phyloP scores from a whole-genome alignment of 1,140 invertebrate species.

The Leptopilina boulardi region DNA sequence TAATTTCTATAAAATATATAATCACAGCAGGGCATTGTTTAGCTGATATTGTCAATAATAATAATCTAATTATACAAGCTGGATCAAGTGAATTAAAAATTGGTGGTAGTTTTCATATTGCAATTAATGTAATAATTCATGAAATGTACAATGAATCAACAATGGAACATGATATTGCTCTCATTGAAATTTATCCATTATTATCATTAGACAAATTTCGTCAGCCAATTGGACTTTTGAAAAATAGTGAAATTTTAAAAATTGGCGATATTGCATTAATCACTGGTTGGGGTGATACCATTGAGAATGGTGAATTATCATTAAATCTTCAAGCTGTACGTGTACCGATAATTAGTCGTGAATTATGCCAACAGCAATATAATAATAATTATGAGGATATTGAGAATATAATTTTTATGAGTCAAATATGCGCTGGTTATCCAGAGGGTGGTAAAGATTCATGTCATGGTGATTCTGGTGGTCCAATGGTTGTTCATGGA shows the following conservation, averaged over 20 bases:
- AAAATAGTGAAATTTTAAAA: constrained; percentile 47
- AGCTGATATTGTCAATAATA: constrained; percentile 74
- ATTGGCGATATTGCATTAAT: constrained; percentile 59
- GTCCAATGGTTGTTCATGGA: constrained; percentile 65
- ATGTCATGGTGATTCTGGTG: constrained; percentile 75
- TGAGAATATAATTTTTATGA: constrained; percentile 50
- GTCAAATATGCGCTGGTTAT: constrained; percentile 74
- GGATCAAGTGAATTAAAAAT: constrained; percentile 68
- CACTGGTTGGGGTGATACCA: constrained; percentile 70
- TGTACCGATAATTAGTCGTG: constrained; percentile 57
- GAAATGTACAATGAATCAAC: constrained; percentile 62
- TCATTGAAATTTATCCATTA: constrained; percentile 67
- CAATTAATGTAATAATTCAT: constrained; percentile 72
- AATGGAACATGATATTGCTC: constrained; percentile 76
- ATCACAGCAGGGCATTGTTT: constrained; percentile 81
- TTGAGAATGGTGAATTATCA: not conserved
- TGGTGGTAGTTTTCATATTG: constrained; percentile 63
- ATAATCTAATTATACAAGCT: constrained; percentile 62
- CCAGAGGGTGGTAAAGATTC: constrained; percentile 73
- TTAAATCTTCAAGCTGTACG: constrained; percentile 50
- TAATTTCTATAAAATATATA: constrained; percentile 76
- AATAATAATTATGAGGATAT: too few relatives aligned
- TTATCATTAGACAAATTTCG: constrained; percentile 52
- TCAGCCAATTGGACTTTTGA: constrained; percentile 44
- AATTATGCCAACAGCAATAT: constrained; percentile 52